phyloP scores from a whole-genome alignment of 2,888 invertebrate species.

The Caenorhabditis sp. region DNA sequence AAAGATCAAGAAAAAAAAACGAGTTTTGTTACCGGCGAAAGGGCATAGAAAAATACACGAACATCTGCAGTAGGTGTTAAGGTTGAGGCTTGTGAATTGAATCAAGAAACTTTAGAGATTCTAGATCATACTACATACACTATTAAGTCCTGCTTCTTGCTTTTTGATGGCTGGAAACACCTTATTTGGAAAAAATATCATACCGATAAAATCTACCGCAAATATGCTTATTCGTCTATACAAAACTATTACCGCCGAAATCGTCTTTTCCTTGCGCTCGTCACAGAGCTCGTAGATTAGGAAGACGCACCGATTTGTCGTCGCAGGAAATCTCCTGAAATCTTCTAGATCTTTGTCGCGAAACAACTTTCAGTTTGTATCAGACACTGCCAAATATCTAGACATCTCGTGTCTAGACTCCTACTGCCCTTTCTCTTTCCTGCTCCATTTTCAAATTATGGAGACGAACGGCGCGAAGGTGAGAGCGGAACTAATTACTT shows the following conservation, averaged over 20 bases:
- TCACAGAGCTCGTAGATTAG: background rate
- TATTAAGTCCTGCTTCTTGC: background rate
- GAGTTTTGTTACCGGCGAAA: constrained; percentile 47
- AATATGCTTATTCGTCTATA: background rate
- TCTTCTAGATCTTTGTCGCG: constrained; percentile 12
- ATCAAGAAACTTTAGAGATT: constrained; percentile 2
- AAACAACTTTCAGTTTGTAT: constrained; percentile 8
- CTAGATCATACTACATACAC: constrained; percentile 10
- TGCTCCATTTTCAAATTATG: constrained; percentile 2
- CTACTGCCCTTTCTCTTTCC: background rate
- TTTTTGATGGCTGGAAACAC: too few relatives aligned
- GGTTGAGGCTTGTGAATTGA: constrained; percentile 35
- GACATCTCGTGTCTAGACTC: constrained; percentile 3
- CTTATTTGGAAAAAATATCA: too few relatives aligned
- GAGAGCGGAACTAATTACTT: constrained; percentile 36
- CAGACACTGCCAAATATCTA: constrained; percentile 11
- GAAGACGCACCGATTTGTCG: constrained; percentile 14
- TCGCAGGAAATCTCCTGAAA: constrained; percentile 1
- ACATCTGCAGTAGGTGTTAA: constrained; percentile 19
- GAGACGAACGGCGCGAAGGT: constrained; percentile 16
- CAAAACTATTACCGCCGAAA: background rate
- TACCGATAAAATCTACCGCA: background rate
- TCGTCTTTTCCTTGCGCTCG: constrained; percentile 8
- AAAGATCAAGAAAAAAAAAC: constrained; percentile 29
- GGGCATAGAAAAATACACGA: constrained; percentile 44